Evolutionary conservation across 2,888 invertebrate genomes (phyloP), one percentile per base, ranked within the genome.

Genomic region (Latrodectus hesperus): DNA sequence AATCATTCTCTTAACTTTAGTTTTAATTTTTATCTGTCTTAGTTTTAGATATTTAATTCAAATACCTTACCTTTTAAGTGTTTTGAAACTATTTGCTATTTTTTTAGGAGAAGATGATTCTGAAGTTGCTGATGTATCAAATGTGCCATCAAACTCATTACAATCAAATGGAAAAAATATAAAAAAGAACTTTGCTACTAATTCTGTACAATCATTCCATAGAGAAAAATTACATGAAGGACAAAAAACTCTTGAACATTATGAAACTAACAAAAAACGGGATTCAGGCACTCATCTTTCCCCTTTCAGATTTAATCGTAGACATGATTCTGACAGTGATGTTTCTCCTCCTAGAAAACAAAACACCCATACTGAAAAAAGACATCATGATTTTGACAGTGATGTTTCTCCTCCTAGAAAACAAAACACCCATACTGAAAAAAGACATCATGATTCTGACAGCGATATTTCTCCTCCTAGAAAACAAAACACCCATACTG

Each of bases 241-340:
- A 55, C 38, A 1, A 74, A 49, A 55, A 55, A 55, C 6, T 70
- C 26, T 60, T 55, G 17, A 52, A 68, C 10, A 11, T 6, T 22
- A 16, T 22, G 51, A n/a, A 14, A 10, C 22, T 22, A 9, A 70
- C 22, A 16, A 26, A 11, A 49, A 60, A 9, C 9, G 9, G 1
- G 12, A 72, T 51, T 16, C 38, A 84, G 49, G 16, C n/a, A 75
- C 71, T 51, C 17, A 0, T 16, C 38, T 6, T 38, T 38, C 38
- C 38, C 38, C 38, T 38, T n/a, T 12, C 11, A 10, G 55, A 49
- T 38, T 38, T 11, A 89, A 65, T 80, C 78, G 81, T 60, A 90
- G 91, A 84, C 90, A 91, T 85, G 90, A 90, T 85, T 91, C 91
- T 70, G 78, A 65, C 16, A 84, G 67, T 67, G 77, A 84, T 51